Evolutionary conservation across 2,797 vertebrate species (phyloP).

Genomic region (Odontamblyopus rebecca): DNA sequence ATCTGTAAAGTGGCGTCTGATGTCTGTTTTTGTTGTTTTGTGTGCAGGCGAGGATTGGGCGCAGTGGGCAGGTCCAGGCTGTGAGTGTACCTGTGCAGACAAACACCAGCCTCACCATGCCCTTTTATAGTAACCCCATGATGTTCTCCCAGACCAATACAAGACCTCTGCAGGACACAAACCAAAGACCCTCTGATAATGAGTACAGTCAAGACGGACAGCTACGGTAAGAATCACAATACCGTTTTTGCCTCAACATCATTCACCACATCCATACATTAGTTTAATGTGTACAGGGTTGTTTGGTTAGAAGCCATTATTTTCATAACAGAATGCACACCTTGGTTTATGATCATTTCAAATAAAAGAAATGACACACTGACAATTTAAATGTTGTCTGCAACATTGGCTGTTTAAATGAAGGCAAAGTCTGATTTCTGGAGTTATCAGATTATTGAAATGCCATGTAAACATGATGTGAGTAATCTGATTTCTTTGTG

Average conservation of each 20-base stretch:
- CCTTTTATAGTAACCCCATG: conserved; percentile 83
- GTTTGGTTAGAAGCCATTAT: neutral
- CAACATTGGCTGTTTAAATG: neutral
- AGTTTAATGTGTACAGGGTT: too few species aligned
- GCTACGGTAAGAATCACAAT: conserved; percentile 72
- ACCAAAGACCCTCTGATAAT: conserved; percentile 73
- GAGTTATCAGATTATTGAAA: too few species aligned
- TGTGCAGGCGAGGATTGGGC: conserved; percentile 62
- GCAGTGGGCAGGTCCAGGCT: conserved; percentile 67
- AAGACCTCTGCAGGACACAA: conserved; percentile 67
- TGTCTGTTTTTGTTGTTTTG: neutral
- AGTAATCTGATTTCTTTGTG: too few species aligned
- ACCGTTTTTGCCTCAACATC: neutral
- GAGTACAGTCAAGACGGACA: conserved; percentile 80
- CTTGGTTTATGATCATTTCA: neutral
- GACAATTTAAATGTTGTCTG: neutral
- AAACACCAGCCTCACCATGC: conserved; percentile 76
- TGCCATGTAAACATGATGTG: too few species aligned
- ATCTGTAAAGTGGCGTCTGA: neutral
- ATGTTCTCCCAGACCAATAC: conserved; percentile 79
- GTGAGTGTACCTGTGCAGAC: conserved; percentile 74
- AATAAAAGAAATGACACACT: neutral
- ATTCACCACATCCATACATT: too few species aligned
- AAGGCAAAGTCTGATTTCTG: too few species aligned
- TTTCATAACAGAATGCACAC: neutral